Conservation (phyloP, 2,888 invertebrate species). For the Drosophila mulleri region DNA sequence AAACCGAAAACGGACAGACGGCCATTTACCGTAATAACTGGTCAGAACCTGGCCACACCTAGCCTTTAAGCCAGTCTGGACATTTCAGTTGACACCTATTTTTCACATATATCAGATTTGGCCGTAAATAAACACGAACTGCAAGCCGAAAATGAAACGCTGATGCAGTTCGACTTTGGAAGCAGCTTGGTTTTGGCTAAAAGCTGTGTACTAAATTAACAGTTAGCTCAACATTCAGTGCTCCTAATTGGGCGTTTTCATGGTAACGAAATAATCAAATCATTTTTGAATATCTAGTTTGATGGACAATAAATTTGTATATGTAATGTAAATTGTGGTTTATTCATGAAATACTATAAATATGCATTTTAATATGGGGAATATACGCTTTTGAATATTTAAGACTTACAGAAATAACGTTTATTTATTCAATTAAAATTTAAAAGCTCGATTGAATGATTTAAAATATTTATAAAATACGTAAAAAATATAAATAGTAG, state of each 20-base stretch:
- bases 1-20: conserved; percentile 9
- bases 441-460: too few relatives aligned
- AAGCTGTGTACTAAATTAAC: not conserved
- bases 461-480: too few relatives aligned
- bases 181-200: not conserved
- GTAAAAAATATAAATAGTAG: too few relatives aligned
- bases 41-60: conserved; percentile 61
- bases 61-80: conserved; percentile 28
- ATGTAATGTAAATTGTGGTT: not conserved
- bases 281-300: not conserved
- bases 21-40: conserved; percentile 56
- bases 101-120: conserved; percentile 24
- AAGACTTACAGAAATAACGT: too few relatives aligned
- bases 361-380: not conserved
- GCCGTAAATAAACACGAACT: conserved; percentile 32
- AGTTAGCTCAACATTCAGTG: not conserved
- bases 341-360: not conserved
- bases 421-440: too few relatives aligned
- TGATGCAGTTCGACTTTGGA: too few relatives aligned
- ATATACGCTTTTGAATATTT: too few relatives aligned
- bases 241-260: not conserved
- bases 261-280: not conserved
- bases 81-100: conserved; percentile 69
- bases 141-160: conserved; percentile 1
- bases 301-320: too few relatives aligned